Conservation (phyloP, 2,797 vertebrate genomes). For the Chloroceryle amazona region DNA sequence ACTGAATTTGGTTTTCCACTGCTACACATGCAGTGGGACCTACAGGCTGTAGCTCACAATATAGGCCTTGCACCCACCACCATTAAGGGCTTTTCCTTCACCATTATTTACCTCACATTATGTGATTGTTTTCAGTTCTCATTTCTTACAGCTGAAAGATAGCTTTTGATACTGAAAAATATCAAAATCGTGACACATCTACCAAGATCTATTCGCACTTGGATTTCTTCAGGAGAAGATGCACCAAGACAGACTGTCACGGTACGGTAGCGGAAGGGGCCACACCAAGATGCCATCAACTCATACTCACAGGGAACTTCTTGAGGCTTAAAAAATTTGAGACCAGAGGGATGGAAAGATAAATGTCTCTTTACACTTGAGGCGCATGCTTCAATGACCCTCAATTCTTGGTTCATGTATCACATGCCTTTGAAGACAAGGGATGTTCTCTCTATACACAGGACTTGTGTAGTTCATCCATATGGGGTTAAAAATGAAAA, state of each 20-base stretch:
- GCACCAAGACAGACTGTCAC: background rate
- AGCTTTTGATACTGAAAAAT: background rate
- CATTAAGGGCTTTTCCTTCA: background rate
- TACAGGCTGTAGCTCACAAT: background rate
- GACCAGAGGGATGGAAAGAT: background rate
- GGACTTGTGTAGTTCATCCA: background rate
- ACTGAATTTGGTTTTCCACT: background rate
- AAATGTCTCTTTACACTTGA: background rate
- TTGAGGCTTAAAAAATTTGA: background rate
- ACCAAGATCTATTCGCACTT: background rate
- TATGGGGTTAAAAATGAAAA: background rate
- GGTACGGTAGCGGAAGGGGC: background rate
- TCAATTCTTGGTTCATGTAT: background rate
- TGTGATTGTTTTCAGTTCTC: background rate
- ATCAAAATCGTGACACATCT: background rate
- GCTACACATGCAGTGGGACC: accelerated
- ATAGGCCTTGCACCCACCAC: background rate
- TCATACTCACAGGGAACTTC: background rate
- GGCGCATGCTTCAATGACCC: background rate
- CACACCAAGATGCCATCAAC: background rate
- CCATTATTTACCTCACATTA: background rate
- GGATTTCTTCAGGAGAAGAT: background rate
- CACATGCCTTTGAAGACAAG: background rate
- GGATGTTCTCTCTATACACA: background rate
- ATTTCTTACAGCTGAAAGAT: background rate